phyloP scores from a whole-genome alignment of 2,113 vertebrate species.

The Lampris incognitus region DNA sequence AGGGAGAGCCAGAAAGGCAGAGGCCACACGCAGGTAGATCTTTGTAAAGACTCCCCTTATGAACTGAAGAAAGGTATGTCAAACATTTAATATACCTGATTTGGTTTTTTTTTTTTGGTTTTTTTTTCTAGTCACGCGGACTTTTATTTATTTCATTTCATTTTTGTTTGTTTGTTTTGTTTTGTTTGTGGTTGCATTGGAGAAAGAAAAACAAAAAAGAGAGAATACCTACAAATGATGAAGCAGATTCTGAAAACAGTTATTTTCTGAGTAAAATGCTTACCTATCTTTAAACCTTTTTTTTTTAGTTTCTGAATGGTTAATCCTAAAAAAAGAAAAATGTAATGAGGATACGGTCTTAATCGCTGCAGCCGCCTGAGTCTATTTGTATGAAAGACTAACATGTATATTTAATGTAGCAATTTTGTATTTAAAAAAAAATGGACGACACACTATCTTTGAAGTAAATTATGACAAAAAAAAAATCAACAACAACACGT shows the following conservation, averaged over 20 bases:
- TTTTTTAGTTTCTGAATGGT: conserved; percentile 89
- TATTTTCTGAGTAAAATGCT: conserved; percentile 83
- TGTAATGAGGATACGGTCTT: conserved; percentile 90
- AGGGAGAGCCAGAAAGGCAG: conserved; percentile 93
- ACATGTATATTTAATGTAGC: conserved; percentile 99
- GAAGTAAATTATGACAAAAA: conserved; percentile 98
- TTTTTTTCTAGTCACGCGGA: conserved; percentile 80
- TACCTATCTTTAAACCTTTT: conserved; percentile 81
- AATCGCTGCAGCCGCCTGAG: conserved; percentile 87
- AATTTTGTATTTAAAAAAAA: conserved; percentile 98
- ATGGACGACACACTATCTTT: conserved; percentile 99
- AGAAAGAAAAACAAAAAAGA: conserved; percentile 72
- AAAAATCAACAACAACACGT: conserved; percentile 69
- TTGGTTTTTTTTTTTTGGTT: conserved; percentile 67
- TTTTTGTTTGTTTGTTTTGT: conserved; percentile 69
- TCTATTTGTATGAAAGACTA: conserved; percentile 98
- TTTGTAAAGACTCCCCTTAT: conserved; percentile 98
- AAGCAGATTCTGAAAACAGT: conserved; percentile 78
- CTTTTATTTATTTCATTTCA: conserved; percentile 82
- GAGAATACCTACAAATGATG: conserved; percentile 29
- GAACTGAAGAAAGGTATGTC: conserved; percentile 99
- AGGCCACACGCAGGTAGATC: conserved; percentile 94
- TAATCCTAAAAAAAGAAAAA: conserved; percentile 78
- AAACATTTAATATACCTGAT: conserved; percentile 95
- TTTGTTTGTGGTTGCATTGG: conserved; percentile 78